These are phyloP conservation scores for Chymomyza caudatula DNA, from an alignment of 2,888 invertebrate species.

Conservation along the genomic window DNA sequence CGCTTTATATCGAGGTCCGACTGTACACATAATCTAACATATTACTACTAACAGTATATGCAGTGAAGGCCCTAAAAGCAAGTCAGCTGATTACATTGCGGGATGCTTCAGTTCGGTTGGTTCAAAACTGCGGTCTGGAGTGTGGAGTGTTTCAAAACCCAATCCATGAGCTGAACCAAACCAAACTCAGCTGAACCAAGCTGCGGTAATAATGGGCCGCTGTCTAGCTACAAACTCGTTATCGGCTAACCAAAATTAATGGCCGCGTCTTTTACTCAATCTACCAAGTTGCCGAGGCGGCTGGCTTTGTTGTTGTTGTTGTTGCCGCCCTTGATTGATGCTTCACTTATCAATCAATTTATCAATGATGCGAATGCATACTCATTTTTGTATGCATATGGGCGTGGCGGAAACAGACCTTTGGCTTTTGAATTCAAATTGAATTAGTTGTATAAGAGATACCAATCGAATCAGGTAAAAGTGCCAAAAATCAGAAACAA, in stretches of 20 bases:
- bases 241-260: background rate
- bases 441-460: background rate
- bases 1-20: too few relatives aligned
- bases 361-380: conserved; percentile 22
- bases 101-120: background rate
- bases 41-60: background rate
- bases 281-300: background rate
- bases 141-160: background rate
- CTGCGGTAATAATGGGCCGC: background rate
- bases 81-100: background rate
- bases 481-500: background rate
- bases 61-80: background rate
- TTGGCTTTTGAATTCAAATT: background rate
- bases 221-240: background rate
- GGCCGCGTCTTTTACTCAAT: background rate
- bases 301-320: background rate
- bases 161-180: background rate
- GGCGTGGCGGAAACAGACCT: background rate
- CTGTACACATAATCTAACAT: too few relatives aligned
- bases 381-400: background rate
- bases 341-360: conserved; percentile 42
- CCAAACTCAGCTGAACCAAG: background rate
- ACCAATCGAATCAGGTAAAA: background rate
- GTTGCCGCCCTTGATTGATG: conserved; percentile 41
- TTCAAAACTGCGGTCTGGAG: background rate